Evolutionary conservation across 2,113 vertebrate species (phyloP), one percentile per base, ranked within the genome.

Genomic region (Podarcis raffonei): DNA sequence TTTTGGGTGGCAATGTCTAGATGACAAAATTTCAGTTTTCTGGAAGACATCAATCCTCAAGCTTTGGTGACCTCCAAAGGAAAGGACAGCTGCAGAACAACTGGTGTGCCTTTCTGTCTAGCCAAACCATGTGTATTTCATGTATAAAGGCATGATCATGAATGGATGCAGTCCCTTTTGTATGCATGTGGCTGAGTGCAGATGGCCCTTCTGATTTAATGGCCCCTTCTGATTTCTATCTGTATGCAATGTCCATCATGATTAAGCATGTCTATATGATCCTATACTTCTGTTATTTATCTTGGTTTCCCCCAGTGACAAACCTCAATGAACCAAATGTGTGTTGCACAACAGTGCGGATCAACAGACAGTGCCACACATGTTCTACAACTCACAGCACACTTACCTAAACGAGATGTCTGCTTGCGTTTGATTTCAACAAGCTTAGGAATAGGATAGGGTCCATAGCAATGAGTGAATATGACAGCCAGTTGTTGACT

Each of bases 391-490:
- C 42, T 23, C 39, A 35, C 42, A 66, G 23, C 16, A 25, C 20
- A 39, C 98, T 98, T 94, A 99, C 99, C 99, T 89, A 99, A 93
- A 66, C 99, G 98, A 0, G 99, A 98, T 9, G 97, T 97, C 96
- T 98, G 99, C 87, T 99, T 99, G 95, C 97, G 97, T 92, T 99
- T 99, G 91, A 99, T 99, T 97, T 99, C 99, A 0, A 97, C 96
- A 3, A 99, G 98, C 95, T 99, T 99, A 92, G 99, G 99, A 92
- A 99, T 98, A 74, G 99, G 99, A 92, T 99, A 99, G 0, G 99
- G 99, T 57, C 99, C 99, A 0, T 99, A 99, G 95, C 99, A 99
- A 95, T 99, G 98, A 18, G 98, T 99, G 95, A 99, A 99, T 95
- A 99, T 99, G 83, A 98, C 98, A 7, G 98, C 97, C 82, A 99